A percentile compares a stretch with the other conserved stretches of the same genome.
Evolutionary conservation across 64 coral and sea anemone genomes (phyloP).

Genomic region (Montipora capricornis): DNA sequence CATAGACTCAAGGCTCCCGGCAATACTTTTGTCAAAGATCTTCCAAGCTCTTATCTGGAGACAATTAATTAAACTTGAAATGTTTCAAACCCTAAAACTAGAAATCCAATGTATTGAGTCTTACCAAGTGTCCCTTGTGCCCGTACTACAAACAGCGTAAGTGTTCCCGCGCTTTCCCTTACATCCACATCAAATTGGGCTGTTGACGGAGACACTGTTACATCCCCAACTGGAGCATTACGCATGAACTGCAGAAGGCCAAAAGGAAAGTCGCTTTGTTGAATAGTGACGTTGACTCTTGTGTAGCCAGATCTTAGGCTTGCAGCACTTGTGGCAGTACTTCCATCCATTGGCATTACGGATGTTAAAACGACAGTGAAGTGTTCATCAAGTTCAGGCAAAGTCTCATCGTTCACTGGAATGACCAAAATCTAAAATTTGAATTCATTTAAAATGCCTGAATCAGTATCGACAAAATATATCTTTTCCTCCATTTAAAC

Average conservation of each 20-base stretch:
- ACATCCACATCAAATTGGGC: slow-evolving; percentile 70
- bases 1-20: too few relatives aligned
- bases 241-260: slow-evolving; percentile 91
- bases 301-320: slow-evolving; percentile 77
- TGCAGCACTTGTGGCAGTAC: slow-evolving; percentile 91
- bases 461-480: too few relatives aligned
- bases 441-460: too few relatives aligned
- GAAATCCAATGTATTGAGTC: not conserved
- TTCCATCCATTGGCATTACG: slow-evolving; percentile 71
- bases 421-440: slow-evolving; percentile 49
- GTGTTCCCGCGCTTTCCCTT: slow-evolving; percentile 77
- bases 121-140: slow-evolving; percentile 86
- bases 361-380: slow-evolving; percentile 80
- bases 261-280: slow-evolving; percentile 76
- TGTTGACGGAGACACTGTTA: slow-evolving; percentile 32
- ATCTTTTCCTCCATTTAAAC: too few relatives aligned
- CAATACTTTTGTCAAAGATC: too few relatives aligned
- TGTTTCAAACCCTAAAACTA: not conserved
- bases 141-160: slow-evolving; percentile 70
- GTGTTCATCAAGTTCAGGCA: slow-evolving; percentile 80
- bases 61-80: not conserved
- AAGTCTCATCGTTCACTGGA: slow-evolving; percentile 69
- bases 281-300: slow-evolving; percentile 81
- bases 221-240: slow-evolving; percentile 51
- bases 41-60: too few relatives aligned